phyloP scores from a whole-genome alignment of 2,888 invertebrate species.

The Thumatha senex region DNA sequence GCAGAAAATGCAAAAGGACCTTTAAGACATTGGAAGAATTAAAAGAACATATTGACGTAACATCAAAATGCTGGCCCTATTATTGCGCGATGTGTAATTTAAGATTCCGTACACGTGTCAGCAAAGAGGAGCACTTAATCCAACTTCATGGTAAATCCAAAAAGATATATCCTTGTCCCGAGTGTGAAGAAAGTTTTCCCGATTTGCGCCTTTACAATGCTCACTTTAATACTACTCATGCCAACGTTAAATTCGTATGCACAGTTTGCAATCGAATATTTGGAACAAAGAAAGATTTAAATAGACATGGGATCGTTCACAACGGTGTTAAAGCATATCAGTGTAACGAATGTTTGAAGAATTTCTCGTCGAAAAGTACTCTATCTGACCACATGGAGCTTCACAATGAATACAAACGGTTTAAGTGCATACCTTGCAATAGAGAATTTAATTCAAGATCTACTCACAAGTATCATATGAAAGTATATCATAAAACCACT shows the following conservation, averaged over 20 bases:
- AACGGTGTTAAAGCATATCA: constrained; percentile 70
- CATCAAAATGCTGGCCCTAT: constrained; percentile 60
- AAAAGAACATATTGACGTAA: constrained; percentile 48
- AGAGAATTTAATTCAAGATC: constrained; percentile 70
- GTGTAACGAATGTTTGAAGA: constrained; percentile 74
- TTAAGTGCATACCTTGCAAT: constrained; percentile 56
- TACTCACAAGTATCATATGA: constrained; percentile 44
- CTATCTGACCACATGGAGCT: constrained; percentile 71
- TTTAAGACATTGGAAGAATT: constrained; percentile 30
- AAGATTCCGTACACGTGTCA: constrained; percentile 66
- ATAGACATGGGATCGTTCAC: constrained; percentile 74
- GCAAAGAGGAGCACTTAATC: constrained; percentile 58
- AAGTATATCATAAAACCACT: constrained; percentile 27
- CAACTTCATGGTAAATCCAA: constrained; percentile 48
- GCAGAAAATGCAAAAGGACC: not conserved
- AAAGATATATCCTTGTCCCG: constrained; percentile 54
- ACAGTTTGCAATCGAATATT: constrained; percentile 61
- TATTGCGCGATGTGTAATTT: constrained; percentile 62
- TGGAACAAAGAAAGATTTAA: constrained; percentile 46
- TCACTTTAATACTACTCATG: constrained; percentile 61
- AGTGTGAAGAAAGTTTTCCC: constrained; percentile 52
- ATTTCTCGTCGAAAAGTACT: constrained; percentile 72
- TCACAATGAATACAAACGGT: constrained; percentile 62
- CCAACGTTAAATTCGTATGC: constrained; percentile 57
- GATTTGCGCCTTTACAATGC: constrained; percentile 55